Percentiles rank a stretch among this genome's conserved stretches.
phyloP scores from a whole-genome alignment of 2,113 vertebrate species.

The Paradoxurus hermaphroditus region DNA sequence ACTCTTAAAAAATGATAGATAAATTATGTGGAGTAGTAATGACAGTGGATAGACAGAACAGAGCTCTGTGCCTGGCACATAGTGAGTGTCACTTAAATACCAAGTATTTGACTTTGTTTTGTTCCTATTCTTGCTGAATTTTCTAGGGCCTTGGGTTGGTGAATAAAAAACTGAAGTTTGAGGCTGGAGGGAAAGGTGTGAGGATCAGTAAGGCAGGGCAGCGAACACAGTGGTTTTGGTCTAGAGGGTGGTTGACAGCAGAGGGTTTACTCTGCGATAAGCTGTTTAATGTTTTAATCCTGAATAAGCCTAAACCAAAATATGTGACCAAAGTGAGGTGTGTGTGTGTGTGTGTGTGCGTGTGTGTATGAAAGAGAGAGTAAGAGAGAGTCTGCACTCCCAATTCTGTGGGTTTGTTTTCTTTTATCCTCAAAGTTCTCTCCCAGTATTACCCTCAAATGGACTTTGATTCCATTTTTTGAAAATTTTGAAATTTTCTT shows the following conservation, averaged over 20 bases:
- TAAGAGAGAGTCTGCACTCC: neutral
- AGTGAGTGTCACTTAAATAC: neutral
- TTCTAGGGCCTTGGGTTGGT: neutral
- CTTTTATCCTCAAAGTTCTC: neutral
- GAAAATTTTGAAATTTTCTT: conserved; percentile 17
- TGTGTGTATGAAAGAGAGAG: neutral
- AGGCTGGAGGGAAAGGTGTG: neutral
- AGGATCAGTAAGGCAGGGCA: neutral
- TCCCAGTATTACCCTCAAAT: neutral
- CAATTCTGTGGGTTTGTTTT: neutral
- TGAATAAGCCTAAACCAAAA: neutral
- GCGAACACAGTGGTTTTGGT: neutral
- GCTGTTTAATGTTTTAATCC: neutral
- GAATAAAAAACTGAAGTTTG: neutral
- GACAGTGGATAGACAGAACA: neutral
- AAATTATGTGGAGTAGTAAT: conserved; percentile 38
- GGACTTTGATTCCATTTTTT: conserved; percentile 4
- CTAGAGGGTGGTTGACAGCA: neutral
- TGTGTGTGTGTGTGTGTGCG: neutral
- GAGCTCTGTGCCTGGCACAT: neutral
- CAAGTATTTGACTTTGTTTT: neutral
- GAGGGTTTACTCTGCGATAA: neutral
- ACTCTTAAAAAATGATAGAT: neutral
- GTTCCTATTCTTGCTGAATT: neutral
- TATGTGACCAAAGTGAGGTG: neutral